Conservation (phyloP, 2,888 invertebrate species). For the Diploptera punctata region DNA sequence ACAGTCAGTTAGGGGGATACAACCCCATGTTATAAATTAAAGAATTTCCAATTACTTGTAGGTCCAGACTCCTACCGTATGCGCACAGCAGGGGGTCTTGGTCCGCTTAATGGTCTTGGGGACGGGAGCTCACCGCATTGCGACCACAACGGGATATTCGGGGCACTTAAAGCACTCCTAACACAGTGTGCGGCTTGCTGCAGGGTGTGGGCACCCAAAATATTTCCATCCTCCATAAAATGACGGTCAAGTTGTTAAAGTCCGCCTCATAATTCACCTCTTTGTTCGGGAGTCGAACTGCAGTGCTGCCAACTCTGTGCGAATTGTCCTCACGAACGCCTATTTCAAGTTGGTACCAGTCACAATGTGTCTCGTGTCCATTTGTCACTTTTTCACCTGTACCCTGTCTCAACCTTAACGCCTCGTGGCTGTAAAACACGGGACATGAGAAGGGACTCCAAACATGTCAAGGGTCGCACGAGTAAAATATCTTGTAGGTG, state of each 20-base stretch:
- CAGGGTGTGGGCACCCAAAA: slow-evolving; percentile 19
- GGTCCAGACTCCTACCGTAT: slow-evolving; percentile 47
- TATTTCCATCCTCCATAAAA: slow-evolving; percentile 15
- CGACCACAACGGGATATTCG: too few relatives aligned
- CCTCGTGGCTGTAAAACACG: too few relatives aligned
- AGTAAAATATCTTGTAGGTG: too few relatives aligned
- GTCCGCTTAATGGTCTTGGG: slow-evolving; percentile 43
- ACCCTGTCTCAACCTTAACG: too few relatives aligned
- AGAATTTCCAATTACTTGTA: slow-evolving; percentile 59
- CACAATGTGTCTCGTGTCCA: too few relatives aligned
- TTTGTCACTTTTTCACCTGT: too few relatives aligned
- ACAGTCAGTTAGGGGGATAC: background rate
- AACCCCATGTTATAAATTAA: slow-evolving; percentile 42
- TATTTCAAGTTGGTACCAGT: too few relatives aligned
- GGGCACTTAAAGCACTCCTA: too few relatives aligned
- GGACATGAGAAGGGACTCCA: too few relatives aligned
- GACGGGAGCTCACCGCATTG: background rate
- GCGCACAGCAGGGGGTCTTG: slow-evolving; percentile 43
- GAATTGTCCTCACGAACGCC: too few relatives aligned
- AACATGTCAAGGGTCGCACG: too few relatives aligned
- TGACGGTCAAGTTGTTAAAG: slow-evolving; percentile 19
- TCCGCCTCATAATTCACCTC: slow-evolving; percentile 11
- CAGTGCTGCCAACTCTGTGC: too few relatives aligned
- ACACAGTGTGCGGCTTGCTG: background rate
- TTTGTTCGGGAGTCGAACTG: slow-evolving; percentile 2